Base-by-base conservation (phyloP, 2,113 vertebrate genomes). In the Oryzias javanicus region DNA sequence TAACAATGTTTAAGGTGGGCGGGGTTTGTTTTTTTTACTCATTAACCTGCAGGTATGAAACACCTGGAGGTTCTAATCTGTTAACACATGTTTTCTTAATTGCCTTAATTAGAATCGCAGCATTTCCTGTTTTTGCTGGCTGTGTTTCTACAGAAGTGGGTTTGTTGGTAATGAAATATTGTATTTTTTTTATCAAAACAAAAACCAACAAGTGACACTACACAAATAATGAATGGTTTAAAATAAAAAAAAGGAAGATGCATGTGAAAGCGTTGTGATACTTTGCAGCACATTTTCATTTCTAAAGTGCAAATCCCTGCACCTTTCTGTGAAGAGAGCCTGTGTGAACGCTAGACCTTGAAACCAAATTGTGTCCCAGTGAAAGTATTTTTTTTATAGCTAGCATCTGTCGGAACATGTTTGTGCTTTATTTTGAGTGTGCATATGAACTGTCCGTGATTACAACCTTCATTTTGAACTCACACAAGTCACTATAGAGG, bases 61-160 rank as follows among this genome's bases (percentile, higher is more conserved):
- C 48, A 62, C 60, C 73, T 64, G 71, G 70, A 61, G 70, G 66
- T 62, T 73, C 49, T 57, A 70, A 72, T 63, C 53, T 71, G 74
- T 47, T 19, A 20, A 20, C 35, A 59, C 62, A 72, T 42, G 60
- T 53, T 52, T 77, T 75, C 51, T 85, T 66, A 78, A 86, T 74
- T 84, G 84, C 84, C 85, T 90, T 90, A 82, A 90, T 80, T 83
- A 72, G 54, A 63, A 62, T 35, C 1, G 16, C 60, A 29, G 64
- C 60, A 59, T 62, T 69, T 42, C 75, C 55, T 70, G 35, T 50
- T 53, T 63, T 54, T 29, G 35, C 46, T 67, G 64, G 58, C 45
- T 56, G 22, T 49, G 13, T 55, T 73, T 49, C 58, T 25, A 76
- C 40, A 18, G 44, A 61, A 58, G 64, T 58, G 44, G 40, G 29